Conservation (phyloP, 2,113 vertebrate species). For the Mus musculus region GRCm39 chr2:115223001-115223500, state of each 20-base stretch:
- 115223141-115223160: constrained; percentile 14
- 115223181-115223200: background rate
- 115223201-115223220: background rate
- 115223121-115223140: constrained; percentile 58
- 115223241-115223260: background rate
- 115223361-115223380: background rate
- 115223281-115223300: background rate
- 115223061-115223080: background rate
- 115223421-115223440: background rate
- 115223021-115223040: constrained; percentile 52
- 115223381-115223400: background rate
- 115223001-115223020: constrained; percentile 71
- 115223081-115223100: constrained; percentile 52
- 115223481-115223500: background rate
- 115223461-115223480: background rate
- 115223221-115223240: background rate
- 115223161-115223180: constrained; percentile 26
- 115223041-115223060: constrained; percentile 57
- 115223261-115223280: background rate
- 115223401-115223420: background rate
- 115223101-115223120: constrained; percentile 47
- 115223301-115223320: background rate
- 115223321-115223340: background rate
- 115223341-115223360: background rate
- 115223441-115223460: background rate